Evolutionary conservation across 2,888 invertebrate species (phyloP).

Genomic region (Diadegma fenestrale): DNA sequence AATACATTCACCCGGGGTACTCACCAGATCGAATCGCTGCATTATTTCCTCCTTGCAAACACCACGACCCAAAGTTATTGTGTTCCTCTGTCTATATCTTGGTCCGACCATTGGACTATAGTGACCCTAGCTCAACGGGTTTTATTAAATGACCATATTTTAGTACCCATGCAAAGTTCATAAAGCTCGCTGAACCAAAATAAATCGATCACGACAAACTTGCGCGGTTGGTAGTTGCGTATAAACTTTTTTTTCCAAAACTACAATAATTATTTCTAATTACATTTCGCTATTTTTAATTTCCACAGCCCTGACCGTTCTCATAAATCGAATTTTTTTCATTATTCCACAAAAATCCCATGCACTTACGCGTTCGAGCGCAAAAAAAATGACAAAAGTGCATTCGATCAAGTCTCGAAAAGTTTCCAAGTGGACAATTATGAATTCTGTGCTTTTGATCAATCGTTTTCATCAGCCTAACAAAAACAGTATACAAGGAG

Average conservation of each 20-base stretch:
- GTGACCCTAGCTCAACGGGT: not conserved
- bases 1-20: conserved; percentile 54
- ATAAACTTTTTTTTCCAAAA: not conserved
- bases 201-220: not conserved
- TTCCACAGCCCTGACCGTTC: not conserved
- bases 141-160: conserved; percentile 3
- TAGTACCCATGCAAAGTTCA: not conserved
- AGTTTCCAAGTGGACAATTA: not conserved
- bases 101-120: conserved; percentile 13
- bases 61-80: conserved; percentile 30
- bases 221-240: not conserved
- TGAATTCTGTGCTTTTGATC: not conserved
- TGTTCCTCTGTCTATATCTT: conserved; percentile 4
- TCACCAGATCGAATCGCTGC: conserved; percentile 73
- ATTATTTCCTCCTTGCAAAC: conserved; percentile 72
- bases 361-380: not conserved
- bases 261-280: not conserved
- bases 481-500: not conserved
- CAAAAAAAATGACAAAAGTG: not conserved
- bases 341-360: not conserved
- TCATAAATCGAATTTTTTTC: not conserved
- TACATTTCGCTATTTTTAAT: not conserved
- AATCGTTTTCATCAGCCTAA: not conserved
- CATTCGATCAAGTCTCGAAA: not conserved
- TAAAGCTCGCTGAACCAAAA: not conserved